Evolutionary conservation across 2,888 invertebrate species (phyloP).

Genomic region (Watsonalla binaria): DNA sequence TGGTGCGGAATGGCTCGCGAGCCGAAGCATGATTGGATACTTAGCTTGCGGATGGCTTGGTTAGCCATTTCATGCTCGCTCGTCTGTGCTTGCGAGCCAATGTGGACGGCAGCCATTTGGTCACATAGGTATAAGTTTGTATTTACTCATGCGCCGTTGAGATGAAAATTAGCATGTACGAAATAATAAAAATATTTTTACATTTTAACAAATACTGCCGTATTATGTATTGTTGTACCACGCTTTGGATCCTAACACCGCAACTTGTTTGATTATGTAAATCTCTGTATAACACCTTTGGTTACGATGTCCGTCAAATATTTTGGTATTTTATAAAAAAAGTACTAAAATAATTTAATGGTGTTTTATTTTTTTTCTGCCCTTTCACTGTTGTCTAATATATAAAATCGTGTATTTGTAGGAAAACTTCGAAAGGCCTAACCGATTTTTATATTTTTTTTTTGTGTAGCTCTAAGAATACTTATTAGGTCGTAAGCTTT

Average conservation of each 20-base stretch:
- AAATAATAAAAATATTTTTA: constrained; percentile 19
- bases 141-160: constrained; percentile 25
- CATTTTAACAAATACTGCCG: constrained; percentile 12
- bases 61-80: neutral
- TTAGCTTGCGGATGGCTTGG: neutral
- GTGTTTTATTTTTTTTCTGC: constrained; percentile 8
- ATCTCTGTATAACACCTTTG: constrained; percentile 29
- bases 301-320: constrained; percentile 45
- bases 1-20: too few relatives aligned
- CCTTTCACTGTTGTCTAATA: neutral
- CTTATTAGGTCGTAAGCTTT: too few relatives aligned
- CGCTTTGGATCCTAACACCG: constrained; percentile 19
- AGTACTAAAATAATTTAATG: constrained; percentile 31
- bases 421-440: too few relatives aligned
- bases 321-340: constrained; percentile 68
- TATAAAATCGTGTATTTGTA: too few relatives aligned
- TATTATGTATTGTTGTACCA: constrained; percentile 15
- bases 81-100: too few relatives aligned
- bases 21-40: too few relatives aligned
- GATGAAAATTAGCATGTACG: constrained; percentile 14
- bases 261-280: constrained; percentile 20
- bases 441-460: too few relatives aligned
- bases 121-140: constrained; percentile 51
- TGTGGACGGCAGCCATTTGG: constrained; percentile 15
- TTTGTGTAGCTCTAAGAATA: too few relatives aligned